phyloP scores from a whole-genome alignment of 2,888 invertebrate genomes.

The Smittia aterrima region DNA sequence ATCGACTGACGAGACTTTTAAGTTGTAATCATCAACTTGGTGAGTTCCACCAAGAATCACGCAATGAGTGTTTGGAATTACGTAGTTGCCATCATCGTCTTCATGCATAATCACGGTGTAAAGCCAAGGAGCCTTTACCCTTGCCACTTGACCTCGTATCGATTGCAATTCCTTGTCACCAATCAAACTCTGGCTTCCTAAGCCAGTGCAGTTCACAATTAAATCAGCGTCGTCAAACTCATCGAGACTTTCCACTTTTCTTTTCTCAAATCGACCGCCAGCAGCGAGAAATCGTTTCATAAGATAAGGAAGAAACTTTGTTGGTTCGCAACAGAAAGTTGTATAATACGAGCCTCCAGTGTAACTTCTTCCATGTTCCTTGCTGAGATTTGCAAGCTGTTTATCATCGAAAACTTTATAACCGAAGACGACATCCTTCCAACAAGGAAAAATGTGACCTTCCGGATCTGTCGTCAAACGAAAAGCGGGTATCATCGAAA shows the following conservation, averaged over 20 bases:
- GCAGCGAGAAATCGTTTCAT: slow-evolving; percentile 59
- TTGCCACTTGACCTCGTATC: slow-evolving; percentile 72
- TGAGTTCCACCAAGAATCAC: slow-evolving; percentile 76
- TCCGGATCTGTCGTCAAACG: slow-evolving; percentile 50
- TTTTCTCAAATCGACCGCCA: slow-evolving; percentile 60
- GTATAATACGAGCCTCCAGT: slow-evolving; percentile 57
- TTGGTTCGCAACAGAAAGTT: slow-evolving; percentile 67
- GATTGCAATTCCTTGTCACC: slow-evolving; percentile 63
- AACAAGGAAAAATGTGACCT: slow-evolving; percentile 49
- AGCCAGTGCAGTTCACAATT: slow-evolving; percentile 76
- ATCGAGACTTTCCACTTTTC: slow-evolving; percentile 58
- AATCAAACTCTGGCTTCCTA: slow-evolving; percentile 63
- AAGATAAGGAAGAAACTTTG: slow-evolving; percentile 65
- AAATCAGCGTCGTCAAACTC: slow-evolving; percentile 61
- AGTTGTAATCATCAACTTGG: slow-evolving; percentile 64
- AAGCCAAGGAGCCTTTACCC: slow-evolving; percentile 69
- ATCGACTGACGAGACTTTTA: slow-evolving; percentile 57
- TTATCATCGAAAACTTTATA: slow-evolving; percentile 48
- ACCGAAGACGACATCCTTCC: slow-evolving; percentile 56
- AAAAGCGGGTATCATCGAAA: slow-evolving; percentile 54
- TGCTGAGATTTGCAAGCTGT: slow-evolving; percentile 51
- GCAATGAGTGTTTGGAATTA: slow-evolving; percentile 69
- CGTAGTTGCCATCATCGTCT: slow-evolving; percentile 63
- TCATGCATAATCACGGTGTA: slow-evolving; percentile 61
- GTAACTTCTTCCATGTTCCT: slow-evolving; percentile 51